Base-by-base conservation (phyloP, 2,113 vertebrate species). In the Eublepharis macularius region DNA sequence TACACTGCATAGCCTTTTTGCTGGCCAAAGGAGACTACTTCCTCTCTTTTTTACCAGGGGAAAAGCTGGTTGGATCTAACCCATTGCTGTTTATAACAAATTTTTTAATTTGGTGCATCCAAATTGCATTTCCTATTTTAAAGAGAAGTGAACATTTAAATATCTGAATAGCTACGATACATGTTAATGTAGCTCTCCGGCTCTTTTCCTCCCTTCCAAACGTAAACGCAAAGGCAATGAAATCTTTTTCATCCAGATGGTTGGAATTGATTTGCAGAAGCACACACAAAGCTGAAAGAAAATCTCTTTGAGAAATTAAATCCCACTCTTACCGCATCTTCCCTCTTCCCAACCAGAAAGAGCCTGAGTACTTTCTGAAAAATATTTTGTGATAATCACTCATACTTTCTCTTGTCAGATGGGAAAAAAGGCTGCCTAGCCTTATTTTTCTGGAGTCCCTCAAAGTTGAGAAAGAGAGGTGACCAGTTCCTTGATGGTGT, bases 171-270 rank as follows among this genome's bases (percentile, higher is more conserved):
- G 36, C 16, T 14, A 66, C 54, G 49, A 45, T 36, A 24, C 26
- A 36, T 70, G 36, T 43, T 7, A 36, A 54, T 57, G 14, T 0
- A 4, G 41, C 57, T 80, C 8, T 72, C 85, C 73, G 36, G 69
- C 14, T 65, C 89, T 82, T 54, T 81, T 83, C 82, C 85, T 51
- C 75, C 26, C 43, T 73, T 60, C 57, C 57, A n/a, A 49, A 32
- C 36, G 54, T 80, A 36, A 82, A 88, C 85, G 66, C 74, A 76
- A 88, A 75, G 43, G 85, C 49, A 80, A 77, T 76, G 86, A 89
- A 87, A 89, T 88, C 84, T 91, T 11, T 73, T 89, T 90, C 83
- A 90, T 80, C 76, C 60, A 80, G 87, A 80, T 80, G 88, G 86
- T 0, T 3, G 81, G 89, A 47, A 69, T 43, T 90, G 89, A 87